These are phyloP conservation scores for Opisthograptis luteolata DNA, from an alignment of 2,888 invertebrate species.

Conservation along the genomic window DNA sequence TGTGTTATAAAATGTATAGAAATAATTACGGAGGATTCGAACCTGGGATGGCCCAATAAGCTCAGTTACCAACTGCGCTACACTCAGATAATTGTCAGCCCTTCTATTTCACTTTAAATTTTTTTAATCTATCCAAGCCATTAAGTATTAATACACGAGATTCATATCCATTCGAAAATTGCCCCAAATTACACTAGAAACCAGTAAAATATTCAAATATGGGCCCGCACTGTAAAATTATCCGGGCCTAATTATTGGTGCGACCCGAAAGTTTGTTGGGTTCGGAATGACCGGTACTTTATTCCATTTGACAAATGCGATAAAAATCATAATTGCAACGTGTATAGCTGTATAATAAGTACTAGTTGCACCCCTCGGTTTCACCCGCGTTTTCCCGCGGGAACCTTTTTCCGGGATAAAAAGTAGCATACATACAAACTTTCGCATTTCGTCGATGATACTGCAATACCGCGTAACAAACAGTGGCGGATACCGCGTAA, in stretches of 20 bases:
- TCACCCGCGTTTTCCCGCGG: too few relatives aligned
- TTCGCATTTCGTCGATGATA: too few relatives aligned
- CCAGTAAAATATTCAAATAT: slow-evolving; percentile 25
- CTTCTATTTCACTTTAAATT: slow-evolving; percentile 10
- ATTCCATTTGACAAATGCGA: neutral
- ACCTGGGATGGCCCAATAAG: too few relatives aligned
- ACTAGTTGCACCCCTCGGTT: too few relatives aligned
- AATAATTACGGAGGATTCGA: too few relatives aligned
- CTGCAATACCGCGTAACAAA: too few relatives aligned
- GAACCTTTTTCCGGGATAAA: too few relatives aligned
- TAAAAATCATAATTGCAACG: slow-evolving; percentile 7
- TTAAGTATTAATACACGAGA: slow-evolving; percentile 24
- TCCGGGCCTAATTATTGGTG: slow-evolving; percentile 29
- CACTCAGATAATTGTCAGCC: too few relatives aligned
- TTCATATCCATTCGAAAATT: slow-evolving; percentile 29
- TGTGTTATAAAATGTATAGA: too few relatives aligned
- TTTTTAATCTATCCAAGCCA: slow-evolving; percentile 7
- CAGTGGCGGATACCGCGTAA: too few relatives aligned
- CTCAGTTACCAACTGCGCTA: too few relatives aligned
- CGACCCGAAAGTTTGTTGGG: slow-evolving; percentile 17
- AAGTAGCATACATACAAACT: too few relatives aligned
- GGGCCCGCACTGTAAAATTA: slow-evolving; percentile 24
- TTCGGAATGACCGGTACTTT: slow-evolving; percentile 9
- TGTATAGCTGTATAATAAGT: neutral
- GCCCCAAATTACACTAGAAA: slow-evolving; percentile 31